phyloP scores from a whole-genome alignment of 2,797 vertebrate genomes.

The Pelochelys cantorii region DNA sequence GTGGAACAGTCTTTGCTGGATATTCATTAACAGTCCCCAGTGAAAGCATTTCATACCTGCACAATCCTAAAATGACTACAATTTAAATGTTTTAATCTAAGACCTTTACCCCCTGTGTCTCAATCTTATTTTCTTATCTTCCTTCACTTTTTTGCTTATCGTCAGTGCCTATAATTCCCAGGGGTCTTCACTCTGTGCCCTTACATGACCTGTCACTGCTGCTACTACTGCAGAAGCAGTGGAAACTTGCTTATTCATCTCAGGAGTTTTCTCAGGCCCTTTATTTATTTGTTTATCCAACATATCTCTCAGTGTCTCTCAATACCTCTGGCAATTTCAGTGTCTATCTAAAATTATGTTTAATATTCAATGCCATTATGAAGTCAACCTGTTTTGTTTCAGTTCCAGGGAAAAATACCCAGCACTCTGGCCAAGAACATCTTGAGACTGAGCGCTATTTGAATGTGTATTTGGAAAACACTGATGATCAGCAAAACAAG shows the following conservation, averaged over 20 bases:
- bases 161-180: not conserved
- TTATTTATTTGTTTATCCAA: conserved; percentile 45
- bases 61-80: not conserved
- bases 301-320: conserved; percentile 30
- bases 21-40: not conserved
- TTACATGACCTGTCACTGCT: conserved; percentile 1
- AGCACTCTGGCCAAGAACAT: conserved; percentile 27
- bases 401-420: conserved; percentile 35
- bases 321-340: conserved; percentile 38
- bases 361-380: conserved; percentile 60
- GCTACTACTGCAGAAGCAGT: not conserved
- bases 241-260: not conserved
- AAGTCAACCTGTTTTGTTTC: conserved; percentile 66
- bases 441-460: not conserved
- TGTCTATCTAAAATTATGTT: conserved; percentile 69
- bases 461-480: not conserved
- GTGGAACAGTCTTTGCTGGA: not conserved
- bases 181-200: not conserved
- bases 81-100: conserved; percentile 38
- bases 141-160: not conserved
- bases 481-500: not conserved
- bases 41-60: not conserved
- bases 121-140: not conserved
- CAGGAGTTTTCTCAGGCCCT: not conserved
- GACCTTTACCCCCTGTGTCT: not conserved